Evolutionary conservation across 2,113 vertebrate species (phyloP).

Genomic region (Myocastor coypus): DNA sequence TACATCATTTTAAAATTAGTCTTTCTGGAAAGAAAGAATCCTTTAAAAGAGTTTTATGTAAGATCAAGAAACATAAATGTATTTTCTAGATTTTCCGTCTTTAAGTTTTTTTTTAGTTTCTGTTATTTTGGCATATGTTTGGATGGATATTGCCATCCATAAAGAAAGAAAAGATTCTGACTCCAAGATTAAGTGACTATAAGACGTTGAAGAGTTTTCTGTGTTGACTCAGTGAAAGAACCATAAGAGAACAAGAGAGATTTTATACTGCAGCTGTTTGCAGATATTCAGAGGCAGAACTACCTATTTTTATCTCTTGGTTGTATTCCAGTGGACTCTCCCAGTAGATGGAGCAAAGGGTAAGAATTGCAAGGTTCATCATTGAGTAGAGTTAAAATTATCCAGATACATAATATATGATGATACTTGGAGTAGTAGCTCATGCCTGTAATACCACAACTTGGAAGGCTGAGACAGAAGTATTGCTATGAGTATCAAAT

Average conservation of each 20-base stretch:
- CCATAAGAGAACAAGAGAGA: constrained; percentile 71
- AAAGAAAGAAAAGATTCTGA: constrained; percentile 33
- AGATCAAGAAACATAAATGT: constrained; percentile 40
- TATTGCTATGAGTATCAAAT: not conserved
- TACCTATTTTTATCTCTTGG: constrained; percentile 81
- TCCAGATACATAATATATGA: constrained; percentile 7
- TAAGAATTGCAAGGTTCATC: constrained; percentile 71
- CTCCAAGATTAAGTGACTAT: constrained; percentile 10
- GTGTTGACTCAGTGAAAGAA: constrained; percentile 67
- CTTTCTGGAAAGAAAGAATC: constrained; percentile 3
- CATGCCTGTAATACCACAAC: not conserved
- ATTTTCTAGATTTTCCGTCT: constrained; percentile 33
- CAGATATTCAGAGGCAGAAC: constrained; percentile 65
- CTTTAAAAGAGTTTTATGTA: constrained; percentile 58
- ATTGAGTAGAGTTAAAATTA: constrained; percentile 62
- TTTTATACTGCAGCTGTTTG: constrained; percentile 75
- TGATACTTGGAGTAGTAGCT: not conserved
- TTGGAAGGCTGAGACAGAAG: not conserved
- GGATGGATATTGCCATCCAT: not conserved
- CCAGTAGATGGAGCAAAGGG: constrained; percentile 62
- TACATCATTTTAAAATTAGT: constrained; percentile 24
- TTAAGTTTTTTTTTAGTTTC: constrained; percentile 28
- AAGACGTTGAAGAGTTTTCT: constrained; percentile 57
- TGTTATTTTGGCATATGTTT: constrained; percentile 37
- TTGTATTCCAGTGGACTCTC: constrained; percentile 66